Percentiles rank a stretch among this genome's conserved stretches.
These are phyloP conservation scores for Lepidothrix coronata DNA, from an alignment of 2,113 vertebrate genomes.

Conservation along the genomic window DNA sequence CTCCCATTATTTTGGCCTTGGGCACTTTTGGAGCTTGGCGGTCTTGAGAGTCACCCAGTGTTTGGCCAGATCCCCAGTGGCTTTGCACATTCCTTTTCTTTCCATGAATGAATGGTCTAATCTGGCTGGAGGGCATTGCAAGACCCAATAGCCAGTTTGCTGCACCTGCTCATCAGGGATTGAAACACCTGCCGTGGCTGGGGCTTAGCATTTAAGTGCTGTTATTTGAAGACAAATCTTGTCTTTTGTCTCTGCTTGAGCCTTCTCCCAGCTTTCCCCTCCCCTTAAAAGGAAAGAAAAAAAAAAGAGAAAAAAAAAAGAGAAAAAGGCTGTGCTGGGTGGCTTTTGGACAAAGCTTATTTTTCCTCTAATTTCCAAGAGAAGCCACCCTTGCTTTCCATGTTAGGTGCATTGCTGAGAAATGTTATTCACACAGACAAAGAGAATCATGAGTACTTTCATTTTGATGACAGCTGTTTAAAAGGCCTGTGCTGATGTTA, in stretches of 20 bases:
- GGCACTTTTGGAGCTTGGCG: conserved; percentile 46
- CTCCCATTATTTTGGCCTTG: conserved; percentile 61
- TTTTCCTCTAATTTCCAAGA: background rate
- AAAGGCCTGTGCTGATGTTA: background rate
- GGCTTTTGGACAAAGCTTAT: background rate
- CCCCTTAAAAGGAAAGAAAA: background rate
- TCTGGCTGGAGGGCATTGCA: conserved; percentile 65
- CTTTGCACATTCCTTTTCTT: conserved; percentile 63
- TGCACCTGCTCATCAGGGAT: conserved; percentile 62
- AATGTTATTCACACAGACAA: background rate
- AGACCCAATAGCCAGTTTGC: conserved; percentile 50
- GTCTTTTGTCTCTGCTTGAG: conserved; percentile 21
- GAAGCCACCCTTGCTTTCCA: background rate
- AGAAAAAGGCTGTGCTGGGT: background rate
- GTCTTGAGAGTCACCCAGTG: conserved; percentile 55
- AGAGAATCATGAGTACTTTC: background rate
- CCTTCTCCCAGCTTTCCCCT: background rate
- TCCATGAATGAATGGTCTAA: conserved; percentile 56
- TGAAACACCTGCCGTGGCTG: conserved; percentile 55
- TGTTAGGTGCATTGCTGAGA: background rate
- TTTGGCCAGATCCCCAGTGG: conserved; percentile 61
- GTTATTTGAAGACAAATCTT: conserved; percentile 68
- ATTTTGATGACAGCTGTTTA: background rate
- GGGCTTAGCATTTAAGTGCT: conserved; percentile 65
- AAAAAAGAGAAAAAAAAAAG: background rate